phyloP scores from a whole-genome alignment of 2,888 invertebrate species.

The Tinea pellionella region DNA sequence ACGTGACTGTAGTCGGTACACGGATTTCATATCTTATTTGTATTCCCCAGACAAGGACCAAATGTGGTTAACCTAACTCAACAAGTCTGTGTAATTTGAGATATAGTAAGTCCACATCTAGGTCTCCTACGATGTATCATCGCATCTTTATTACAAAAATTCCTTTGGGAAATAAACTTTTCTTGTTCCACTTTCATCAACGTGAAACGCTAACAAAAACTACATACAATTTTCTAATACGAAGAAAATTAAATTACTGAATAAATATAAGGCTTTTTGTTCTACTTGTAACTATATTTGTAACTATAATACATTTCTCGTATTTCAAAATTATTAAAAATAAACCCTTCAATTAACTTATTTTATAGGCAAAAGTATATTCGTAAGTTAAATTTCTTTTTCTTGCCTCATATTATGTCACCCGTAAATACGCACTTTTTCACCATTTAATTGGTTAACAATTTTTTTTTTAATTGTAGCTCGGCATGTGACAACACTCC shows the following conservation, averaged over 20 bases:
- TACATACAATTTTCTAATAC: slow-evolving; percentile 16
- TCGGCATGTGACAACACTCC: too few species aligned
- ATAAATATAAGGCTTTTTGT: background rate
- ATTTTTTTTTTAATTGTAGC: too few species aligned
- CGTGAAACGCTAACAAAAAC: slow-evolving; percentile 12
- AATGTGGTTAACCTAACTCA: slow-evolving; percentile 9
- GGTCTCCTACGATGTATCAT: slow-evolving; percentile 4
- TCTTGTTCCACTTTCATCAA: slow-evolving; percentile 11
- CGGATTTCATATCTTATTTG: slow-evolving; percentile 7
- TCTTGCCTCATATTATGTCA: too few species aligned
- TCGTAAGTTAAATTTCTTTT: too few species aligned
- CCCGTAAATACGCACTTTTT: too few species aligned
- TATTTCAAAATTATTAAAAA: too few species aligned
- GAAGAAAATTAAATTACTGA: slow-evolving; percentile 4
- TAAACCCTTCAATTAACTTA: too few species aligned
- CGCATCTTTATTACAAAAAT: slow-evolving; percentile 2
- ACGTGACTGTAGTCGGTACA: slow-evolving; percentile 4
- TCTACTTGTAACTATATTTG: too few species aligned
- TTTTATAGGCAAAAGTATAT: too few species aligned
- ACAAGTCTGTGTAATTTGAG: slow-evolving; percentile 5
- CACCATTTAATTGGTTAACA: too few species aligned
- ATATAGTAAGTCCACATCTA: background rate
- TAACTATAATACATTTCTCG: too few species aligned
- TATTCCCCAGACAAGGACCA: background rate
- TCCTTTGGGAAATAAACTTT: slow-evolving; percentile 15